Conservation (phyloP, 1,140 invertebrate genomes). For the Contarinia nasturtii region DNA sequence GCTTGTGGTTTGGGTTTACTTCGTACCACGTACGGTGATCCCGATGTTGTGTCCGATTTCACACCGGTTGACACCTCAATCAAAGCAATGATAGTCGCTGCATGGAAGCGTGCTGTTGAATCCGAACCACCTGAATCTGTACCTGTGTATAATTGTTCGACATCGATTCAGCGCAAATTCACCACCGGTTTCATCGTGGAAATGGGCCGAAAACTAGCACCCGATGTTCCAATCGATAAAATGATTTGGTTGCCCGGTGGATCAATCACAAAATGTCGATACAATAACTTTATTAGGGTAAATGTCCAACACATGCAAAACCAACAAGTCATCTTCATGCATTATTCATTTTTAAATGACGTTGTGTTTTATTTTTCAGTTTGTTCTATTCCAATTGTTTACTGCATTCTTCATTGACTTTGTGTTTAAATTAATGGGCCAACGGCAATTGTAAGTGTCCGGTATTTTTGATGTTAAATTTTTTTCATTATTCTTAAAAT, state of each 20-base stretch:
- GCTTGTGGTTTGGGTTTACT: slow-evolving; percentile 48
- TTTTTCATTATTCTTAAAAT: neutral
- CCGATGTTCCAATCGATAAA: slow-evolving; percentile 39
- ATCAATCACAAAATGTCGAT: slow-evolving; percentile 25
- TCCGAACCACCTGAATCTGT: slow-evolving; percentile 20
- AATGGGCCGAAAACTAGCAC: slow-evolving; percentile 28
- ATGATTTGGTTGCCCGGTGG: slow-evolving; percentile 46
- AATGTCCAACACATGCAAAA: neutral
- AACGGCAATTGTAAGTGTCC: slow-evolving; percentile 50
- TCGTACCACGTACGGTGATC: slow-evolving; percentile 45
- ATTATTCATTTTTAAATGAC: slow-evolving; percentile 7
- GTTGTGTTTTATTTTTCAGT: slow-evolving; percentile 22
- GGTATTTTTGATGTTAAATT: slow-evolving; percentile 2
- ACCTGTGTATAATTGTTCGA: slow-evolving; percentile 45
- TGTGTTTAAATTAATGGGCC: slow-evolving; percentile 34
- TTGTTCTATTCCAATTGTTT: slow-evolving; percentile 42
- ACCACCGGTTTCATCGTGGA: slow-evolving; percentile 37
- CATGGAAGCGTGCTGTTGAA: slow-evolving; percentile 42
- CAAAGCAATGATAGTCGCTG: slow-evolving; percentile 55
- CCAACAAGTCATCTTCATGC: neutral
- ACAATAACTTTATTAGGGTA: slow-evolving; percentile 31
- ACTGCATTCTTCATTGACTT: slow-evolving; percentile 50
- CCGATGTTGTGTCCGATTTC: slow-evolving; percentile 46
- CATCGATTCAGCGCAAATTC: slow-evolving; percentile 42
- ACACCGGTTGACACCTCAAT: slow-evolving; percentile 74